Evolutionary conservation across 2,113 vertebrate genomes (phyloP).

Genomic region (Carassius auratus): DNA sequence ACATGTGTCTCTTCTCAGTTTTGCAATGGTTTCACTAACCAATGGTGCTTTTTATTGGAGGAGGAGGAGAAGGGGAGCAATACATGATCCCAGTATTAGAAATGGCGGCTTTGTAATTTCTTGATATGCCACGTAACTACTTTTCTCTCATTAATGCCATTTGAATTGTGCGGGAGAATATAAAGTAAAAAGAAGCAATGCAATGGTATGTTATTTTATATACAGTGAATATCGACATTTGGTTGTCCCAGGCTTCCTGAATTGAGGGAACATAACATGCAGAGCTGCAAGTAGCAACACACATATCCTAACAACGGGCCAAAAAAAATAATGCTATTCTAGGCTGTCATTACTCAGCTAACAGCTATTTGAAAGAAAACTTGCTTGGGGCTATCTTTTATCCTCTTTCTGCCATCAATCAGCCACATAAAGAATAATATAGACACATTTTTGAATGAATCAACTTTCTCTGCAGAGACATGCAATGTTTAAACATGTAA

Average conservation of each 20-base stretch:
- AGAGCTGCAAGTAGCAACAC: conserved; percentile 33
- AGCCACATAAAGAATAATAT: conserved; percentile 45
- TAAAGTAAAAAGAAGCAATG: not conserved
- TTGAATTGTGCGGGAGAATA: not conserved
- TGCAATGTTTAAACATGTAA: conserved; percentile 41
- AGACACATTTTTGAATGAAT: conserved; percentile 59
- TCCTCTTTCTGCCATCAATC: conserved; percentile 60
- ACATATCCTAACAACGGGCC: conserved; percentile 8
- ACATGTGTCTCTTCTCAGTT: conserved; percentile 28
- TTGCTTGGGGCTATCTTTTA: conserved; percentile 62
- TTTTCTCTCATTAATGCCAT: not conserved
- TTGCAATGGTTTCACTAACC: conserved; percentile 45
- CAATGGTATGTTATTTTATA: not conserved
- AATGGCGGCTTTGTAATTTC: conserved; percentile 6
- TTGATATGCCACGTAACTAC: not conserved
- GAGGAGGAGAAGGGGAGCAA: not conserved
- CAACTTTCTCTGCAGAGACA: conserved; percentile 65
- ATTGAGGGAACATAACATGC: conserved; percentile 8
- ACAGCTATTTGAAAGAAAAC: conserved; percentile 64
- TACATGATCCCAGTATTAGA: conserved; percentile 1
- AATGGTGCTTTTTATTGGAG: conserved; percentile 8
- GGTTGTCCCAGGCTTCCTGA: not conserved
- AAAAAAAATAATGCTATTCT: conserved; percentile 60
- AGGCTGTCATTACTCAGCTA: conserved; percentile 73
- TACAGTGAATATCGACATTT: not conserved